phyloP scores from a whole-genome alignment of 2,113 vertebrate species.

The Rhegmatorhina hoffmannsi region DNA sequence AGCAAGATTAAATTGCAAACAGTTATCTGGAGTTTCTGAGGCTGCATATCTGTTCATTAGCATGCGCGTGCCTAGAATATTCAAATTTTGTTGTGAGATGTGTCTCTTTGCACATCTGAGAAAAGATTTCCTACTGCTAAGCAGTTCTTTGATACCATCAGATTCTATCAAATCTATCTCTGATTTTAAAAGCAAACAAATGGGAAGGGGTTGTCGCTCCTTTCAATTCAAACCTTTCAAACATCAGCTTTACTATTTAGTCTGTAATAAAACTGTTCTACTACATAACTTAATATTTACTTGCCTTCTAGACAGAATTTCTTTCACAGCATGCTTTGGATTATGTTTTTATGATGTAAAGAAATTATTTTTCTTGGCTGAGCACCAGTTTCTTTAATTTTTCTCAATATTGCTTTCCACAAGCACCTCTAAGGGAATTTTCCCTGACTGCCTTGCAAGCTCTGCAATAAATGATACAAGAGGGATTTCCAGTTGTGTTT shows the following conservation, averaged over 20 bases:
- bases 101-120: neutral
- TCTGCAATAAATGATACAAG: neutral
- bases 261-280: neutral
- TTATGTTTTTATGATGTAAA: neutral
- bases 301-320: slow-evolving; percentile 11
- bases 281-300: neutral
- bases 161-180: neutral
- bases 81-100: neutral
- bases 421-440: neutral
- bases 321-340: slow-evolving; percentile 1
- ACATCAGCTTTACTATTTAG: neutral
- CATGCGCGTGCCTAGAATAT: neutral
- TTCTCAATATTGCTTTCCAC: neutral
- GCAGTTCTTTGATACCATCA: neutral
- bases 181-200: slow-evolving; percentile 13
- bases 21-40: neutral
- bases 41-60: slow-evolving; percentile 7
- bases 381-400: neutral
- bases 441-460: neutral
- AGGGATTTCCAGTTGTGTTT: neutral
- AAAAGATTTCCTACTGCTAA: slow-evolving; percentile 2
- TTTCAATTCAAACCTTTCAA: neutral
- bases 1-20: slow-evolving; percentile 16
- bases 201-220: neutral
- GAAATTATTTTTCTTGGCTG: slow-evolving; percentile 17